phyloP scores from a whole-genome alignment of 2,888 invertebrate species.

The Hyppa rectilinea region DNA sequence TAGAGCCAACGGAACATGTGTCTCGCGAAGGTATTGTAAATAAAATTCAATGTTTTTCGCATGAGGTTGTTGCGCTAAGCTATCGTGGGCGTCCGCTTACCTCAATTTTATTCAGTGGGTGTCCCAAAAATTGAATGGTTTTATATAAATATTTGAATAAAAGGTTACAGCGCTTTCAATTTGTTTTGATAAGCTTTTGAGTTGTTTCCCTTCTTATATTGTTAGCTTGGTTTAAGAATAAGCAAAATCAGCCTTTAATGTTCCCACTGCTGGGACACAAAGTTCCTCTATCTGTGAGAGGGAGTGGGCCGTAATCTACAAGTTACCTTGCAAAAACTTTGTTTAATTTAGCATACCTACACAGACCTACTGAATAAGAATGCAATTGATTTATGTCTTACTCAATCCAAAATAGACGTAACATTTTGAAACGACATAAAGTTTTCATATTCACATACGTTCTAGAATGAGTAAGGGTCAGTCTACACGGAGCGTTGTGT shows the following conservation, averaged over 20 bases:
- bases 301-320: too few species aligned
- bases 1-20: constrained; percentile 16
- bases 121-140: constrained; percentile 15
- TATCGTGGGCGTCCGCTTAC: constrained; percentile 38
- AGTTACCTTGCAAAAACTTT: too few species aligned
- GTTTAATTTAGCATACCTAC: too few species aligned
- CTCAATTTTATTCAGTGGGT: constrained; percentile 11
- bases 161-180: constrained; percentile 14
- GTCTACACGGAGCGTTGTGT: too few species aligned
- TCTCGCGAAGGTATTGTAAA: constrained; percentile 9
- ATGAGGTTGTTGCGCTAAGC: constrained; percentile 18
- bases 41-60: constrained; percentile 19
- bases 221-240: too few species aligned
- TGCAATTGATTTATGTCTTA: neutral
- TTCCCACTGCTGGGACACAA: too few species aligned
- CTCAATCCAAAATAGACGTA: neutral
- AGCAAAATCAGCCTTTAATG: too few species aligned
- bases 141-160: constrained; percentile 20
- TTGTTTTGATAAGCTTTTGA: constrained; percentile 1
- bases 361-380: too few species aligned
- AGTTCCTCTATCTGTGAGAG: too few species aligned
- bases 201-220: neutral
- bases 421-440: neutral
- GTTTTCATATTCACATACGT: neutral
- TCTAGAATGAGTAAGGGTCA: too few species aligned